Base-by-base conservation (phyloP, 2,113 vertebrate species). In the Sylvilagus bachmani region DNA sequence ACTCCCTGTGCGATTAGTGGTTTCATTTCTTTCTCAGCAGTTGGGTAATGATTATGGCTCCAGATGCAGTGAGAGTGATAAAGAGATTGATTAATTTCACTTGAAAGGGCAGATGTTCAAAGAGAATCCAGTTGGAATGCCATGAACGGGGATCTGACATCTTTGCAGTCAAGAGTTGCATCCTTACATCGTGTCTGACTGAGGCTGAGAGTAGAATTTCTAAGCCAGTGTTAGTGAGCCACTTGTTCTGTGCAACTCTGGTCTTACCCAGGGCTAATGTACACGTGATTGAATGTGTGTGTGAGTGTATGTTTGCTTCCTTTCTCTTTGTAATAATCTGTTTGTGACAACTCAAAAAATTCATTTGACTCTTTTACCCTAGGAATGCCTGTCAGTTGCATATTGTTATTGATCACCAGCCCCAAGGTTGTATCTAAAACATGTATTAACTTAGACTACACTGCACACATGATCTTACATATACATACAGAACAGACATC, bases 71-170 rank as follows among this genome's bases (percentile, higher is more conserved):
- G 96, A 98, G 98, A 99, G 99, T 99, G 99, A 99, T 99, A 99
- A 99, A 99, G 98, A 99, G 98, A 99, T 99, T 99, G 99, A 99
- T 99, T 99, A 99, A 99, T 99, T 99, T 99, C 98, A 98, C 98
- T 99, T 98, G 99, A 99, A 99, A 99, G 98, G 98, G 98, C 98
- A 96, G 98, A 98, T 99, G 99, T 99, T 99, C 98, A 99, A 99
- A 99, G 98, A 97, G 98, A 98, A 98, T 98, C 98, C 97, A 97
- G 97, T 98, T 62, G 93, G 97, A 98, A 98, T 29, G 14, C 98
- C 97, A 93, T 44, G 80, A 96, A 97, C 51, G 87, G 91, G 74
- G 97, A 96, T 98, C 97, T 98, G 96, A 94, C 93, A 87, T 98
- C 51, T 95, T 98, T 84, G 96, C 93, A 74, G 86, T 25, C 70